Conservation (phyloP, 2,888 invertebrate species). For the Gnatocerus cornutus region DNA sequence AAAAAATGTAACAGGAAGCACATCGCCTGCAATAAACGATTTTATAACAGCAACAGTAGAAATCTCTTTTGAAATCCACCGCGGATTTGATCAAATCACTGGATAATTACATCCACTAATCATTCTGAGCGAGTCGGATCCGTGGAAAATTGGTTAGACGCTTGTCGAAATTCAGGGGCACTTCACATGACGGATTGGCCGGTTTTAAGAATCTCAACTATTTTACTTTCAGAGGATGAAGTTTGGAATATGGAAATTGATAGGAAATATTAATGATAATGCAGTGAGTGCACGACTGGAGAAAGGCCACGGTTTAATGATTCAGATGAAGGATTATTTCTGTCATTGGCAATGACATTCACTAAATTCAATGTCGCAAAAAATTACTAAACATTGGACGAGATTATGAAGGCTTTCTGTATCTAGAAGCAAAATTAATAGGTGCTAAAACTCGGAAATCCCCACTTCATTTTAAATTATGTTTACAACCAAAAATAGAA, state of each 20-base stretch:
- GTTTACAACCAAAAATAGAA: too few species aligned
- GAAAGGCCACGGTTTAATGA: not conserved
- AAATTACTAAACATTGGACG: not conserved
- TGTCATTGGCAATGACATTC: not conserved
- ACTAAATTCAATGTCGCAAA: not conserved
- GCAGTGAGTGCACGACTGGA: conserved; percentile 3
- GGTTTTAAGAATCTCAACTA: conserved; percentile 29
- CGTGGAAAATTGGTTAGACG: conserved; percentile 16
- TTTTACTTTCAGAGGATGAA: conserved; percentile 25
- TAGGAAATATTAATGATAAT: not conserved
- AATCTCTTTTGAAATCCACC: conserved; percentile 22
- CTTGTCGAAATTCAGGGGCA: conserved; percentile 1
- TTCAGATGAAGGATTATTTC: not conserved
- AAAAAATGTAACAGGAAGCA: conserved; percentile 39
- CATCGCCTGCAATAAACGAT: conserved; percentile 41
- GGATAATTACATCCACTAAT: conserved; percentile 18
- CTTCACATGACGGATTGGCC: conserved; percentile 12
- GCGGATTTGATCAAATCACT: conserved; percentile 13
- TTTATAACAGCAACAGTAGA: conserved; percentile 37
- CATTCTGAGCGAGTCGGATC: conserved; percentile 9
- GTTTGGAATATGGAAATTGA: not conserved
- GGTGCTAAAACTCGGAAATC: too few species aligned
- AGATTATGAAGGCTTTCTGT: too few species aligned
- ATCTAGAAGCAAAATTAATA: too few species aligned
- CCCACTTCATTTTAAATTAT: too few species aligned